Conservation (phyloP, 2,888 invertebrate species). For the Xestia sexstrigata region DNA sequence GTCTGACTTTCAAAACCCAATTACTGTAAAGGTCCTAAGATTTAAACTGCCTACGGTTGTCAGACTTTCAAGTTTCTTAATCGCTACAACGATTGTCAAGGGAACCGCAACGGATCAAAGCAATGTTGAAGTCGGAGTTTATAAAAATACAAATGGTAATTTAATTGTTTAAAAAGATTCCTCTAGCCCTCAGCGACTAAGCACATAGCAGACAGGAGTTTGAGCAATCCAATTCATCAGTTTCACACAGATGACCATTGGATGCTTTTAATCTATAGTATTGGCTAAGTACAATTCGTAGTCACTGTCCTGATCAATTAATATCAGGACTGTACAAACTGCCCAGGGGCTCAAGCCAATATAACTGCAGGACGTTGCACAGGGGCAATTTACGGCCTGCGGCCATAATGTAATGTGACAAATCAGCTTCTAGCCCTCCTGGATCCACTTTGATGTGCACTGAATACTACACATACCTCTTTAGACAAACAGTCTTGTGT, state of each 20-base stretch:
- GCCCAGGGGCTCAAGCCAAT: slow-evolving; percentile 19
- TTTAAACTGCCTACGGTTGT: slow-evolving; percentile 12
- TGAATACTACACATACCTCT: slow-evolving; percentile 11
- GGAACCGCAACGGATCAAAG: neutral
- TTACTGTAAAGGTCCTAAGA: slow-evolving; percentile 16
- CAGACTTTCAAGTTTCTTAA: slow-evolving; percentile 23
- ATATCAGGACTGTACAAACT: slow-evolving; percentile 12
- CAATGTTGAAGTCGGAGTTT: neutral
- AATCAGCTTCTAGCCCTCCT: slow-evolving; percentile 3
- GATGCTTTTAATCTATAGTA: neutral
- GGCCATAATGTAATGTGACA: slow-evolving; percentile 47
- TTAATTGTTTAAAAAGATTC: slow-evolving; percentile 5
- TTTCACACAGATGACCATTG: neutral
- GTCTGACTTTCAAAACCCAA: slow-evolving; percentile 36
- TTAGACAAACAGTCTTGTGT: slow-evolving; percentile 14
- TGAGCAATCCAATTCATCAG: neutral
- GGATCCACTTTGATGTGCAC: slow-evolving; percentile 36
- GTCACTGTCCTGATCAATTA: slow-evolving; percentile 31
- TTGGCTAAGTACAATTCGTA: neutral
- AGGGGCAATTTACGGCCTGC: neutral
- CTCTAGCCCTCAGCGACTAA: neutral
- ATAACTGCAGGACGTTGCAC: slow-evolving; percentile 1
- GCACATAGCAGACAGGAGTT: neutral
- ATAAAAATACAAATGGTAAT: neutral
- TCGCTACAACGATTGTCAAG: neutral